Base-by-base conservation (phyloP, 2,888 invertebrate genomes). In the Lepidocyrtinus sp. region DNA sequence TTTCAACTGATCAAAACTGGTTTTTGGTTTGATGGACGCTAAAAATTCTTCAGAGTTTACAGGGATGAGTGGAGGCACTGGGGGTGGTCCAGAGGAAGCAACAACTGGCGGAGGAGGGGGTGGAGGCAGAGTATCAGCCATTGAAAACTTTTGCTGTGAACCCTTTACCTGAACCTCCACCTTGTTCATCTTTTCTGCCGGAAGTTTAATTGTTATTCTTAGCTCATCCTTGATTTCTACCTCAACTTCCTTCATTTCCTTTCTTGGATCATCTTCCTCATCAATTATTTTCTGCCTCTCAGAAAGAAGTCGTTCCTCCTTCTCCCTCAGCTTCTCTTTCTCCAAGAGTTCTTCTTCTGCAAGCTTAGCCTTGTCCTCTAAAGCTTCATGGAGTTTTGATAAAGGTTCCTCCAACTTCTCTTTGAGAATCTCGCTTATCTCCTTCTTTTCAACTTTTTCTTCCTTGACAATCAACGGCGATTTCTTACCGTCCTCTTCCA, bases 61-160 rank as follows among this genome's bases (percentile, higher is more conserved):
- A 9, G 80, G 70, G 27, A 68, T 72, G 24, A 71, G 24, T 36
- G 78, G 62, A 26, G 75, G 68, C 68, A 75, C 63, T 26, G 81
- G 67, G 17, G 78, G 67, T 63, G 81, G 72, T 9, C 75, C 71
- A 9, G 81, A 55, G n/a, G 78, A 17, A 62, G 81, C 81, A 26
- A 74, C 50, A 19, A 68, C 5, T 24, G 69, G 55, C 24, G 63
- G 94, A 21, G 88, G 87, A 0, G 92, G 91, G 0, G 92, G 91
- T n/a, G 90, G 67, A 90, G 91, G 50, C 1, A 81, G 77, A 22
- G 75, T 73, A 21, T 85, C 86, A 89, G 91, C 87, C 2, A 90
- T 90, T 3, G 90, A 90, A 73, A 91, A 88, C 74, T 90, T 89
- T 19, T 88, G 82, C n/a, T 74, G 79, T n/a, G 82, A 75, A 5